Conservation (phyloP, 2,888 invertebrate species). For the Drosophila quasianomalipes region DNA sequence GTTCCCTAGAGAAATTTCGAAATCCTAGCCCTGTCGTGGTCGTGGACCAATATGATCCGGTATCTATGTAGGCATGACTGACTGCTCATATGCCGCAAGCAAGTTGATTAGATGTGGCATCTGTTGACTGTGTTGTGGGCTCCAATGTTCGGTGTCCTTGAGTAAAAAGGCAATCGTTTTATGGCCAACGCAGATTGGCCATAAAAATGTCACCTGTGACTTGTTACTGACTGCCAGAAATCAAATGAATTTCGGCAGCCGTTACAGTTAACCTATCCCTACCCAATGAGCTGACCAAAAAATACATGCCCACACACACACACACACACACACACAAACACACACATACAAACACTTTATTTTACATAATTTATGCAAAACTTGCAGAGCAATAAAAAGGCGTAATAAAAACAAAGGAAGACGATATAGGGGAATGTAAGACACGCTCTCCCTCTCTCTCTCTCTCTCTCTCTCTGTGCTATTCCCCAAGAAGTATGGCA, state of each 20-base stretch:
- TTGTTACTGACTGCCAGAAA: conserved; percentile 59
- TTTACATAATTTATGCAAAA: conserved; percentile 79
- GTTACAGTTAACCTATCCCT: conserved; percentile 17
- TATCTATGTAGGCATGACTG: conserved; percentile 22
- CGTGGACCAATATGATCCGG: background rate
- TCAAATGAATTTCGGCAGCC: conserved; percentile 74
- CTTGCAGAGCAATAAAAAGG: conserved; percentile 65
- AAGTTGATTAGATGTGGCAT: conserved; percentile 48
- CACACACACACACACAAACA: background rate
- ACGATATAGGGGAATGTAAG: background rate
- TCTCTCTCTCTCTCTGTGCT: background rate
- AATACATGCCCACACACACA: conserved; percentile 4
- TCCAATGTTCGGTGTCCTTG: conserved; percentile 47
- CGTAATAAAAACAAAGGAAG: conserved; percentile 24
- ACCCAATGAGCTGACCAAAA: conserved; percentile 6
- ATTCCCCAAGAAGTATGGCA: conserved; percentile 27
- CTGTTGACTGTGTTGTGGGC: conserved; percentile 26
- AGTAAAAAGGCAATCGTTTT: conserved; percentile 69
- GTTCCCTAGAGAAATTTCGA: conserved; percentile 73
- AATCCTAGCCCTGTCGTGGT: conserved; percentile 45
- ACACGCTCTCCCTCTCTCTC: background rate
- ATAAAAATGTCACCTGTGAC: conserved; percentile 82
- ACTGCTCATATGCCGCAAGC: conserved; percentile 35
- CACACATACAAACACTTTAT: conserved; percentile 1
- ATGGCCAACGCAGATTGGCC: conserved; percentile 76